Percentiles rank a stretch among this genome's conserved stretches.
Evolutionary conservation across 2,113 vertebrate genomes (phyloP).

Genomic region (Papio anubis): DNA sequence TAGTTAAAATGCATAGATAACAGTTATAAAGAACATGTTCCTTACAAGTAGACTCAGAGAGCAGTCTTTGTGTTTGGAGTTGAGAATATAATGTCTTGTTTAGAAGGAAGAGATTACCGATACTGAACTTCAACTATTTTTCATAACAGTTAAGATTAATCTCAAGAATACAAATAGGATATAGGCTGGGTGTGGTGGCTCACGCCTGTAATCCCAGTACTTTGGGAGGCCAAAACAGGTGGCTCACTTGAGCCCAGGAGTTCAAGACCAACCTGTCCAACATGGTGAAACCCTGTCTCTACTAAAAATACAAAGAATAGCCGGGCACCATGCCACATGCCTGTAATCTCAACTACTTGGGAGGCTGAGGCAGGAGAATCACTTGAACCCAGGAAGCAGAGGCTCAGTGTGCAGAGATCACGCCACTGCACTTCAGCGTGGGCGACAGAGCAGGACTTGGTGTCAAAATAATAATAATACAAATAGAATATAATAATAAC

Average conservation of each 20-base stretch:
- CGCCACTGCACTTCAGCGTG: neutral
- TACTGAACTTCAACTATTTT: neutral
- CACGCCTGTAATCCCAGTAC: neutral
- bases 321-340: fast-evolving
- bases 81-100: neutral
- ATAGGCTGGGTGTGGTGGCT: neutral
- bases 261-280: neutral
- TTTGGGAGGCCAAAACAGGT: neutral
- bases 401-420: neutral
- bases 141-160: neutral
- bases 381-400: neutral
- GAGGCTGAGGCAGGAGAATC: neutral
- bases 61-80: neutral
- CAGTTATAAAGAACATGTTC: neutral
- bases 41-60: neutral
- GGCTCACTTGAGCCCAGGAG: neutral
- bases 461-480: neutral
- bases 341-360: neutral
- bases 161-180: neutral
- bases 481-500: neutral
- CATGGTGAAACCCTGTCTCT: neutral
- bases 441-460: neutral
- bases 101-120: neutral
- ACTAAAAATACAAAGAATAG: neutral
- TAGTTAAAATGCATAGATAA: neutral